phyloP scores from a whole-genome alignment of 2,888 invertebrate species.

The Micropterix aruncella region DNA sequence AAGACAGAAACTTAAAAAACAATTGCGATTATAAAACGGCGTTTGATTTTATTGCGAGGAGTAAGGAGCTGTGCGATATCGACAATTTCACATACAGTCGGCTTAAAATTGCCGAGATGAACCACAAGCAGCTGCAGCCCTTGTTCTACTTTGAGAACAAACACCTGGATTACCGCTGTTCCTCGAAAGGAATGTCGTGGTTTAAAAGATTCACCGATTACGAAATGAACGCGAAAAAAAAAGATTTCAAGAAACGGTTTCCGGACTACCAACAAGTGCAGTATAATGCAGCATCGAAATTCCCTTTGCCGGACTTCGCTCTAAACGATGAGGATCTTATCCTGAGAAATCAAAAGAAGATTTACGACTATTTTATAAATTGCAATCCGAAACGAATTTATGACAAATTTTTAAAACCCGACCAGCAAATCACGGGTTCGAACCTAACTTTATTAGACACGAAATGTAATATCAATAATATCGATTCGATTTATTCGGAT shows the following conservation, averaged over 20 bases:
- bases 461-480: constrained; percentile 15
- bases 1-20: constrained; percentile 10
- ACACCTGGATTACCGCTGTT: constrained; percentile 8
- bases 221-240: constrained; percentile 10
- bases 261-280: too few relatives aligned
- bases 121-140: constrained; percentile 13
- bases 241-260: constrained; percentile 11
- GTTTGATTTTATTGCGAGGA: constrained; percentile 10
- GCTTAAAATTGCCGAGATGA: constrained; percentile 9
- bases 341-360: constrained; percentile 11
- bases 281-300: constrained; percentile 10
- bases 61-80: constrained; percentile 12
- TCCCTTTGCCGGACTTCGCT: constrained; percentile 17
- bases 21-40: constrained; percentile 9
- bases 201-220: constrained; percentile 9
- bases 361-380: constrained; percentile 13
- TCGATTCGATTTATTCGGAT: constrained; percentile 9
- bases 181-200: constrained; percentile 6
- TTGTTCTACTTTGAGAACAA: constrained; percentile 12
- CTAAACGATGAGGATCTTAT: constrained; percentile 14
- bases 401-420: constrained; percentile 17
- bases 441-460: constrained; percentile 12
- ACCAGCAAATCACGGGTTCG: constrained; percentile 11
- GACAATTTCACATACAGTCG: constrained; percentile 12
- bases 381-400: constrained; percentile 15